Conservation (phyloP, 2,888 invertebrate species). For the Drosophila differens region DNA sequence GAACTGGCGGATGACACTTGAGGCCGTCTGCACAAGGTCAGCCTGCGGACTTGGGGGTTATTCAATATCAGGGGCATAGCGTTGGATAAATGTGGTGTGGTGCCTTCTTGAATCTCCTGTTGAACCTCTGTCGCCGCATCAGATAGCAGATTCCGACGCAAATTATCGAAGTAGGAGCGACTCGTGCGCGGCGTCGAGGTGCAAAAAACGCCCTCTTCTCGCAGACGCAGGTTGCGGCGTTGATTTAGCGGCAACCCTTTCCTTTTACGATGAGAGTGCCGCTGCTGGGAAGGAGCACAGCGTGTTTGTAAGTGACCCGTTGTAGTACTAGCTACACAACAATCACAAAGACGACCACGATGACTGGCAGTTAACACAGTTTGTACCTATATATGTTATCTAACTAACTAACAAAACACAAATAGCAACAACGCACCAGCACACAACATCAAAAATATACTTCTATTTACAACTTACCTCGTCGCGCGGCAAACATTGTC, state of each 20-base stretch:
- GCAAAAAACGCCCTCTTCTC: constrained; percentile 50
- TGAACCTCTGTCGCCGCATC: constrained; percentile 5
- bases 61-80: constrained; percentile 12
- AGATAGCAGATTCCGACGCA: constrained; percentile 12
- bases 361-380: constrained; percentile 17
- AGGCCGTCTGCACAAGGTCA: constrained; percentile 4
- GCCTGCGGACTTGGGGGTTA: constrained; percentile 3
- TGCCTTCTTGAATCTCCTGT: constrained; percentile 3
- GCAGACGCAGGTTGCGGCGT: constrained; percentile 18
- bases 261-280: constrained; percentile 7
- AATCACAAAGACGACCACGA: constrained; percentile 32
- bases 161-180: constrained; percentile 65
- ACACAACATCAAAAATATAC: constrained; percentile 2
- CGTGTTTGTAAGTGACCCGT: constrained; percentile 14
- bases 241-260: constrained; percentile 39
- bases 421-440: constrained; percentile 9
- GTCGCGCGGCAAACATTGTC: constrained; percentile 52
- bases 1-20: constrained; percentile 32
- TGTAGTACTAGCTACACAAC: constrained; percentile 26
- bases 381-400: not conserved
- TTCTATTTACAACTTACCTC: constrained; percentile 52
- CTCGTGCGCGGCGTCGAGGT: constrained; percentile 84
- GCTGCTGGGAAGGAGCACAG: constrained; percentile 43
- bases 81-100: constrained; percentile 44
- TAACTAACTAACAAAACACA: not conserved